phyloP scores from a whole-genome alignment of 2,797 vertebrate genomes.

The Tenualosa ilisha region DNA sequence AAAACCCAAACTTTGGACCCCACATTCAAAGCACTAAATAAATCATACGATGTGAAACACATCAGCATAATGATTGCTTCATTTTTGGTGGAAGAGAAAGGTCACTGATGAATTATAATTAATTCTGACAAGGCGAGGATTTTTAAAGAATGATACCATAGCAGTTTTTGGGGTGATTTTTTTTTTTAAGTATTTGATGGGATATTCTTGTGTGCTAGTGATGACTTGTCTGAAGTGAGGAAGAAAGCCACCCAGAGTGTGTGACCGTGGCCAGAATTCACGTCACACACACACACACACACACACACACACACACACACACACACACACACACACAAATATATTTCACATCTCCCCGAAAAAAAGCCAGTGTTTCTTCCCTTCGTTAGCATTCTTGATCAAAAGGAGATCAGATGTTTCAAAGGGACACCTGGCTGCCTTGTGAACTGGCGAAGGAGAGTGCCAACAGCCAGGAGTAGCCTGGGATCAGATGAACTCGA shows the following conservation, averaged over 20 bases:
- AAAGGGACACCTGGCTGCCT: slow-evolving; percentile 20
- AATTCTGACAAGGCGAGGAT: neutral
- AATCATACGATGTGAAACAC: neutral
- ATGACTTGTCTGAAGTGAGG: neutral
- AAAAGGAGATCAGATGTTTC: slow-evolving; percentile 25
- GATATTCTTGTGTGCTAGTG: neutral
- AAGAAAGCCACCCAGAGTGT: neutral
- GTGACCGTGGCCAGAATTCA: neutral
- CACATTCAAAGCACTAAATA: slow-evolving; percentile 7
- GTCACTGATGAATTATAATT: neutral
- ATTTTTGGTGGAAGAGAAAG: neutral
- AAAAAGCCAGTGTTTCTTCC: slow-evolving; percentile 12
- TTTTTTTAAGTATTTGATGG: neutral
- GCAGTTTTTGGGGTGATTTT: neutral
- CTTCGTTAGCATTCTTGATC: slow-evolving; percentile 23
- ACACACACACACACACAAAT: slow-evolving; percentile 6
- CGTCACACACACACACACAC: neutral
- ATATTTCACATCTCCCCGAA: neutral
- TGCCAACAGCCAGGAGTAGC: slow-evolving; percentile 6
- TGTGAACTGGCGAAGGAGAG: neutral
- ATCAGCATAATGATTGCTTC: slow-evolving; percentile 4
- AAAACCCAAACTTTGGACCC: neutral
- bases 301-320: neutral
- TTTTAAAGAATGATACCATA: neutral
- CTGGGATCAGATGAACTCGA: slow-evolving; percentile 11